Base-by-base conservation (phyloP, 2,113 vertebrate species). In the Madoqua kirkii region DNA sequence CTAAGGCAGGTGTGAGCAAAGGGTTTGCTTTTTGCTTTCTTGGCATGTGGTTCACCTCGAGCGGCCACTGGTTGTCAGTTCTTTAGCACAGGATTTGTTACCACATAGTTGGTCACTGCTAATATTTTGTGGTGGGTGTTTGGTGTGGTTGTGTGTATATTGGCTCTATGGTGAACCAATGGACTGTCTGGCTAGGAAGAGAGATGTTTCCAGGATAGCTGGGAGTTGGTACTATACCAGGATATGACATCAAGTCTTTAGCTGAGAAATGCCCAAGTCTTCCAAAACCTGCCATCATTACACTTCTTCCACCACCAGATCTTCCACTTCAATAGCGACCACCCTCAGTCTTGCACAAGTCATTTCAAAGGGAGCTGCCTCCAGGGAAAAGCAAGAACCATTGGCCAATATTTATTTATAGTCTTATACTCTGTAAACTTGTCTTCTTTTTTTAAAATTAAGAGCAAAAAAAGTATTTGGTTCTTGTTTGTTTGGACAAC, bases 21-120 rank as follows among this genome's bases (percentile, higher is more conserved):
- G 50, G n/a, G 17, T n/a, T 94, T 96, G 27, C 14, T 94, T 89
- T 82, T 57, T 67, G 15, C 59, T 87, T 81, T 81, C 31, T 76
- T 88, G 89, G 90, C 50, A 67, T 74, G 81, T 76, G 50, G 29
- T 52, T 40, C 52, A 31, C 97, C 76, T 96, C 31, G 78, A 82
- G 62, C 74, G 91, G 74, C 33, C 76, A 74, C 67, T 92, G 59
- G 31, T 29, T 59, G 10, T 95, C 76, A 29, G 52, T 92, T 50
- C 91, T 97, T 97, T 48, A 97, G 71, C 94, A 90, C 33, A 29
- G 19, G 33, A 91, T 36, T 95, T 95, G 48, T 95, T 52, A 33
- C 31, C 15, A 86, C 97, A 71, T 19, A 89, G 60, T 64, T 45
- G 59, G 60, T 85, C 9, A 36, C 67, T 76, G 33, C 36, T 54